phyloP scores from a whole-genome alignment of 2,113 vertebrate species.

The Panthera uncia region DNA sequence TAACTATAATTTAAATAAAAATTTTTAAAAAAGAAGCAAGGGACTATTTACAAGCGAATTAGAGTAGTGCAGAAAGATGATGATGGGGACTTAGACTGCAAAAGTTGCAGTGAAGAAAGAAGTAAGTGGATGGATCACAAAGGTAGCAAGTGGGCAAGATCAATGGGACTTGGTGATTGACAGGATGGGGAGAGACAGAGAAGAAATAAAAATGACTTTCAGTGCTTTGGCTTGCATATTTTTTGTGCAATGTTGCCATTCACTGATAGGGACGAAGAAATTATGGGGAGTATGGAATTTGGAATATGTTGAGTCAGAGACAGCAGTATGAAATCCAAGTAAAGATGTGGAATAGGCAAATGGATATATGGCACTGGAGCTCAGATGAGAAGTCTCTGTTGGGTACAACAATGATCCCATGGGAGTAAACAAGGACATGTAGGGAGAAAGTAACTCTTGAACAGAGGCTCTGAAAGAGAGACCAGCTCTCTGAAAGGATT shows the following conservation, averaged over 20 bases:
- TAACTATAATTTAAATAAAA: too few species aligned
- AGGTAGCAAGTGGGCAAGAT: neutral
- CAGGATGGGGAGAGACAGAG: neutral
- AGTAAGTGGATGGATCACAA: neutral
- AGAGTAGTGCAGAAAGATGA: neutral
- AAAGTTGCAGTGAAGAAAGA: neutral
- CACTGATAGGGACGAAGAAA: neutral
- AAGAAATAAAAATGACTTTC: neutral
- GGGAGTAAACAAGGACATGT: neutral
- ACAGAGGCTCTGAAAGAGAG: neutral
- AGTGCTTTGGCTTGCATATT: neutral
- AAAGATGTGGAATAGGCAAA: neutral
- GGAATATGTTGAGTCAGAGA: neutral
- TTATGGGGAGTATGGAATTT: neutral
- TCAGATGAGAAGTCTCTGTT: neutral
- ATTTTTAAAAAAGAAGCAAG: neutral
- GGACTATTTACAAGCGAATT: neutral
- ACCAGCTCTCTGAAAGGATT: neutral
- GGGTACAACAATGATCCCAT: neutral
- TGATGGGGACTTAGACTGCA: neutral
- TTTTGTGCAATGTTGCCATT: neutral
- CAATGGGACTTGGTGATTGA: neutral
- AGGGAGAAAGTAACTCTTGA: neutral
- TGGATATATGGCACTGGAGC: neutral
- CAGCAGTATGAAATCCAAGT: neutral